Evolutionary conservation across 2,888 invertebrate genomes (phyloP).

Genomic region (Acleris laterana): DNA sequence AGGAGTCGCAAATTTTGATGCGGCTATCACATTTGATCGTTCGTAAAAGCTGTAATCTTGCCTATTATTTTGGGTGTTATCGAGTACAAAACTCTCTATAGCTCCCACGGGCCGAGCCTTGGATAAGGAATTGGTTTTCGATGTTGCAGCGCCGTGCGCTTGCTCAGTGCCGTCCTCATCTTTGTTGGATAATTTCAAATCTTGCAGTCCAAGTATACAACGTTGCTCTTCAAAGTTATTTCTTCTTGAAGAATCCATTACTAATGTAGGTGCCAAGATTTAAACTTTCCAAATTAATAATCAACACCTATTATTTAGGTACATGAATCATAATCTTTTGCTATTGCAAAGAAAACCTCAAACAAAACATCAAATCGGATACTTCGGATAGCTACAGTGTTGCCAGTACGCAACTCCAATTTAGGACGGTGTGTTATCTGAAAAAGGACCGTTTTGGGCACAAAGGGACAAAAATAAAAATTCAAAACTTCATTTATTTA

Average conservation of each 20-base stretch:
- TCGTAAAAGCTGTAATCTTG: conserved; percentile 85
- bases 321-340: conserved; percentile 64
- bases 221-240: conserved; percentile 74
- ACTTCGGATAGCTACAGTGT: conserved; percentile 35
- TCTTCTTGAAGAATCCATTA: conserved; percentile 77
- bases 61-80: conserved; percentile 75
- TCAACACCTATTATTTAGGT: conserved; percentile 42
- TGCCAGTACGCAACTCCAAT: too few relatives aligned
- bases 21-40: conserved; percentile 89
- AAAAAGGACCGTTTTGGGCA: too few relatives aligned
- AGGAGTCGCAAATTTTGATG: conserved; percentile 91
- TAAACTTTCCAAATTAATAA: conserved; percentile 27
- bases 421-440: too few relatives aligned
- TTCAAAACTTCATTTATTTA: too few relatives aligned
- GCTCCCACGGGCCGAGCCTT: conserved; percentile 86
- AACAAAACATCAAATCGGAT: conserved; percentile 49
- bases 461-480: too few relatives aligned
- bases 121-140: conserved; percentile 65
- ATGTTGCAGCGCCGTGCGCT: conserved; percentile 73
- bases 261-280: conserved; percentile 6
- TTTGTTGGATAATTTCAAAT: conserved; percentile 81
- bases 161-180: conserved; percentile 80
- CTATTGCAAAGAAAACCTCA: conserved; percentile 49
- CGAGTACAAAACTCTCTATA: conserved; percentile 87
- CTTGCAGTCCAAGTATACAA: conserved; percentile 78